Percentiles rank a stretch among this genome's conserved stretches.
phyloP scores from a whole-genome alignment of 1,140 invertebrate genomes.

The Lepidostoma basale region DNA sequence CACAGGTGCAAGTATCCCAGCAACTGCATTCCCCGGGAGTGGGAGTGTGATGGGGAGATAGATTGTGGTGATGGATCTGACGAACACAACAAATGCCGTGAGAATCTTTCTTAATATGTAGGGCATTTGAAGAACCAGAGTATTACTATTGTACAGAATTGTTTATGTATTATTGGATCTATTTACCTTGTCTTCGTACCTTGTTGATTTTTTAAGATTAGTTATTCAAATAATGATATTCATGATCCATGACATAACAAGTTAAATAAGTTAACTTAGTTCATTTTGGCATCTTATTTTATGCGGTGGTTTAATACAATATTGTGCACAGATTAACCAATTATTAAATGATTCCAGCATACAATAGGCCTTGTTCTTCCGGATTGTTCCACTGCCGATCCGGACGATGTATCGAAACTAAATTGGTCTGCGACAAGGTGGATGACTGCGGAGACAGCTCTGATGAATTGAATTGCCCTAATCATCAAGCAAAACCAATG shows the following conservation, averaged over 20 bases:
- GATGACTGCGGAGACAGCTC: slow-evolving; percentile 41
- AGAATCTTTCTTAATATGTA: slow-evolving; percentile 30
- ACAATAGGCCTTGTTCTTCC: slow-evolving; percentile 30
- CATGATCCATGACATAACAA: too few species aligned
- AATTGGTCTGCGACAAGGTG: slow-evolving; percentile 27
- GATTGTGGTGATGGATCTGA: slow-evolving; percentile 74
- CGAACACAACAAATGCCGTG: slow-evolving; percentile 64
- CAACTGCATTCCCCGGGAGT: slow-evolving; percentile 70
- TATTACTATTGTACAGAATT: too few species aligned
- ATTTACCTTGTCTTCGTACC: too few species aligned
- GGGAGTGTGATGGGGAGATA: slow-evolving; percentile 71
- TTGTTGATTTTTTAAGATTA: too few species aligned
- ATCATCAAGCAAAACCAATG: neutral
- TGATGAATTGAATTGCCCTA: slow-evolving; percentile 37
- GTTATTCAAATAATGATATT: too few species aligned
- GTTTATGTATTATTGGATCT: too few species aligned
- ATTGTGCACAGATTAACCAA: too few species aligned
- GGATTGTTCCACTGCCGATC: slow-evolving; percentile 36
- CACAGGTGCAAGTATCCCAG: slow-evolving; percentile 58
- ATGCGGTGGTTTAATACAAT: too few species aligned
- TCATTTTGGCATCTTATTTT: too few species aligned
- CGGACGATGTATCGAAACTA: slow-evolving; percentile 29
- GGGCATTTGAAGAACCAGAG: too few species aligned
- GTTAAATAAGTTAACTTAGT: too few species aligned
- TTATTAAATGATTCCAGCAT: too few species aligned